A percentile compares a stretch with the other conserved stretches of the same genome.
Evolutionary conservation across 2,113 vertebrate species (phyloP).

Genomic region (Eolophus roseicapilla): DNA sequence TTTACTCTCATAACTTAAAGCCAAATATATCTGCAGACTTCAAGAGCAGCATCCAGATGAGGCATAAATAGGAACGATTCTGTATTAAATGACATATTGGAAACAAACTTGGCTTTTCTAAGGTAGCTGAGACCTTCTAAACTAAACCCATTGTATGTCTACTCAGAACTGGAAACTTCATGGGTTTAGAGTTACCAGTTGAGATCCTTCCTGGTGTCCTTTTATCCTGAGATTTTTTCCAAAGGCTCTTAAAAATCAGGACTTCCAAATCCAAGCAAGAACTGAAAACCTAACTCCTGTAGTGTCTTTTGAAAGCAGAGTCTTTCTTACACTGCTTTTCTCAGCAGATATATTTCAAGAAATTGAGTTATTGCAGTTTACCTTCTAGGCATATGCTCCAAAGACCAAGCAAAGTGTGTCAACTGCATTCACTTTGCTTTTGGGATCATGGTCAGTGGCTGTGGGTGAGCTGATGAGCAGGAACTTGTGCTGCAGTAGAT

Average conservation of each 20-base stretch:
- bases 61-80: neutral
- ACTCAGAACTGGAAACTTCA: neutral
- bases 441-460: neutral
- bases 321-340: neutral
- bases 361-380: neutral
- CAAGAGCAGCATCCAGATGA: neutral
- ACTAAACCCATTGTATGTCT: neutral
- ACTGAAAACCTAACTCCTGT: neutral
- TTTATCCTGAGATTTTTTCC: neutral
- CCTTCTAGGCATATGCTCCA: neutral
- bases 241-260: neutral
- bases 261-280: neutral
- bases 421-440: neutral
- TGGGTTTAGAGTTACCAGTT: neutral
- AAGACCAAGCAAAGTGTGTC: neutral
- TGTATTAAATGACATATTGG: neutral
- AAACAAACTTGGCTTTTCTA: neutral
- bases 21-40: neutral
- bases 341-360: neutral
- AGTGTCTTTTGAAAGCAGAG: neutral
- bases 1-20: neutral
- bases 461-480: neutral
- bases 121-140: neutral
- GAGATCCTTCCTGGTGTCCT: neutral
- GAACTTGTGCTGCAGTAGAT: neutral